These are phyloP conservation scores for Eriosoma lanigerum DNA, from an alignment of 1,140 invertebrate species.

Conservation along the genomic window DNA sequence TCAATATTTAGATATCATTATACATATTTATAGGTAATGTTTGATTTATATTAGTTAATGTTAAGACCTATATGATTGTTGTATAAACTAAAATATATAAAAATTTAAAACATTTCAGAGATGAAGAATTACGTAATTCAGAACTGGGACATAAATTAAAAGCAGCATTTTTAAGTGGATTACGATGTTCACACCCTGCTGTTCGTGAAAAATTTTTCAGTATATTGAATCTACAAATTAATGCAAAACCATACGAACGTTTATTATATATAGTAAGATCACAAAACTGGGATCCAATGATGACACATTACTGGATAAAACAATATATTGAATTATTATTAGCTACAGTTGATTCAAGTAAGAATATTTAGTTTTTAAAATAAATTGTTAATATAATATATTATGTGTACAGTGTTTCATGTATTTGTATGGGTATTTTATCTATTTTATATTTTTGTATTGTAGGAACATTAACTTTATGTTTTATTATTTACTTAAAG, in stretches of 20 bases:
- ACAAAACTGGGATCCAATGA: constrained; percentile 97
- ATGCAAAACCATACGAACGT: constrained; percentile 78
- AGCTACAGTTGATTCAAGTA: constrained; percentile 70
- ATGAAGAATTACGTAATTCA: constrained; percentile 81
- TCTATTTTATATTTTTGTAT: too few relatives aligned
- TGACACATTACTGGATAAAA: constrained; percentile 96
- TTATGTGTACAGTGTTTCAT: too few relatives aligned
- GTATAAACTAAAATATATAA: too few relatives aligned
- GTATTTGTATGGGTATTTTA: too few relatives aligned
- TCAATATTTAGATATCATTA: constrained; percentile 90
- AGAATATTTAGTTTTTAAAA: too few relatives aligned
- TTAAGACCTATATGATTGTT: too few relatives aligned
- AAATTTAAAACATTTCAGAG: constrained; percentile 63
- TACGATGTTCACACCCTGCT: constrained; percentile 84
- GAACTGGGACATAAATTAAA: constrained; percentile 92
- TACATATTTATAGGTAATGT: constrained; percentile 80
- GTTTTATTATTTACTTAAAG: too few relatives aligned
- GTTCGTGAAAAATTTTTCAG: constrained; percentile 94
- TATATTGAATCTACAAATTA: constrained; percentile 88
- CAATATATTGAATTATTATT: constrained; percentile 89
- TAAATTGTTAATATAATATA: too few relatives aligned
- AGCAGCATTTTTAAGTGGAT: constrained; percentile 87
- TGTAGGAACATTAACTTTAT: too few relatives aligned
- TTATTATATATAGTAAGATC: constrained; percentile 91
- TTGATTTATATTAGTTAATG: too few relatives aligned